Evolutionary conservation across 1,140 invertebrate species (phyloP), one percentile per base, ranked within the genome.

Genomic region (Antheraea mylitta): DNA sequence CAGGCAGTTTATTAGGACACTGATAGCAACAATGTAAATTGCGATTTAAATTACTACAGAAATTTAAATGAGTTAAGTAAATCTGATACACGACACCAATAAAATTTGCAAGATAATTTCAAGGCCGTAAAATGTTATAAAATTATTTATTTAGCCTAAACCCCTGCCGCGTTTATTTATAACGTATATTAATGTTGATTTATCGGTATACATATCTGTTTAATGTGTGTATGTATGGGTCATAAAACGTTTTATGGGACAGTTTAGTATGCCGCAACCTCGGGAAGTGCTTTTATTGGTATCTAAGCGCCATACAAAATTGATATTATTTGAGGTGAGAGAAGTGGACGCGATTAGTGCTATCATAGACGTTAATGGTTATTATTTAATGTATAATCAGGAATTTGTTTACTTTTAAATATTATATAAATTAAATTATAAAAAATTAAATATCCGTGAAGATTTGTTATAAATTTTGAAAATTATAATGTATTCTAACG

Each of bases 201-300:
- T 91, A 89, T 89, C 83, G 72, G 80, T 83, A 82, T 85, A 78
- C 77, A 80, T 89, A 88, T 85, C 80, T 81, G 74, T 80, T 84
- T 88, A 89, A 91, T 88, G 83, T 86, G 83, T 91, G 88, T 86
- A 87, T 66, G 76, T 89, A 88, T 86, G 88, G 84, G 72, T 81
- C 78, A 86, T 90, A 89, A 90, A 87, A 79, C 77, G 80, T 85
- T 90, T 90, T 90, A 90, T 87, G 83, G 75, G 82, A 86, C 85
- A 86, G 68, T 89, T 89, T 84, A 89, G 79, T 79, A 83, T 80
- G 74, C 78, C 75, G 77, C 78, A 86, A 85, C 84, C 82, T 84
- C 83, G 78, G 77, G 87, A 85, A 86, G 68, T 74, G 80, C 74
- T 86, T 89, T 90, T 88, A 88, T 89, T 81, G 84, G 79, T 85